These are phyloP conservation scores for Lasioglossum villosulum DNA, from an alignment of 2,888 invertebrate species.

Conservation along the genomic window DNA sequence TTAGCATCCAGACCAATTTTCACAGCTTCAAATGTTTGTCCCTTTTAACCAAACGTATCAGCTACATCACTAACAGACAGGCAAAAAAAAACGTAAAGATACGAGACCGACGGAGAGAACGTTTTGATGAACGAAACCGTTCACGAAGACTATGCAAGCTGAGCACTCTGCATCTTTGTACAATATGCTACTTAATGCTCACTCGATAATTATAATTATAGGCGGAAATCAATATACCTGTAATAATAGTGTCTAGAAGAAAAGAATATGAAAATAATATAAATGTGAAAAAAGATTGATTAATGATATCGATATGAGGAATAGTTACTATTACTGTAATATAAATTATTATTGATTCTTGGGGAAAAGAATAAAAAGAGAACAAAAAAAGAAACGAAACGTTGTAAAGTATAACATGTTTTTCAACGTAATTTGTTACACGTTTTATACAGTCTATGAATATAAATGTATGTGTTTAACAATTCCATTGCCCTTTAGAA, in stretches of 20 bases:
- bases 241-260: conserved; percentile 77
- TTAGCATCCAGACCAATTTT: conserved; percentile 70
- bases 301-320: conserved; percentile 79
- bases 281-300: conserved; percentile 80
- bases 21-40: conserved; percentile 66
- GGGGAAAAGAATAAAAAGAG: conserved; percentile 79
- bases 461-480: conserved; percentile 49
- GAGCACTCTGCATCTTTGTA: conserved; percentile 80
- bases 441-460: conserved; percentile 63
- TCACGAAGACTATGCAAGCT: conserved; percentile 72
- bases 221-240: conserved; percentile 77
- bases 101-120: conserved; percentile 36
- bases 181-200: conserved; percentile 81
- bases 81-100: conserved; percentile 23
- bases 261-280: conserved; percentile 80
- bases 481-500: conserved; percentile 56
- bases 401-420: conserved; percentile 70
- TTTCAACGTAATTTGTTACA: conserved; percentile 62
- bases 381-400: conserved; percentile 66
- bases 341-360: conserved; percentile 83
- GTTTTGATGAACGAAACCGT: conserved; percentile 62
- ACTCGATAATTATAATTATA: conserved; percentile 73
- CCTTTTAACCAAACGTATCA: conserved; percentile 60
- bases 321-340: conserved; percentile 83
- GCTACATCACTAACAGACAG: conserved; percentile 47